These are phyloP conservation scores for Stichodactyla mertensii DNA, from an alignment of 64 coral and sea anemone species.

Conservation along the genomic window DNA sequence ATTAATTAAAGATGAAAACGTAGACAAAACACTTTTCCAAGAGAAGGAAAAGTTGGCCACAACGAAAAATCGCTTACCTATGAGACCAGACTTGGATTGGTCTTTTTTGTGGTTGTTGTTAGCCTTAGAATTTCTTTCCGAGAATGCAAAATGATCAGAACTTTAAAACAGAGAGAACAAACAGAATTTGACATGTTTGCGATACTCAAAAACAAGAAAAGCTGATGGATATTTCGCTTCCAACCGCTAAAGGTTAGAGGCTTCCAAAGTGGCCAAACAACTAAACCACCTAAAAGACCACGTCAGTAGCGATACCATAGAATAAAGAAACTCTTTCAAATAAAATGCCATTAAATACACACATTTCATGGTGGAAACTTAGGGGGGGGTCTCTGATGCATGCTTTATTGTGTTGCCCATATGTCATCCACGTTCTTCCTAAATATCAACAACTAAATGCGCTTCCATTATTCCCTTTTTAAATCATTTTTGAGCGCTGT, in stretches of 20 bases:
- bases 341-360: not conserved
- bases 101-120: too few relatives aligned
- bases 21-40: not conserved
- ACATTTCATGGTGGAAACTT: not conserved
- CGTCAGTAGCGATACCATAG: not conserved
- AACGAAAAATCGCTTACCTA: not conserved
- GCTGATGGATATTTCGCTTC: not conserved
- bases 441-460: not conserved
- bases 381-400: not conserved
- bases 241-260: not conserved
- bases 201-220: not conserved
- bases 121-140: not conserved
- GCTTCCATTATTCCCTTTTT: not conserved
- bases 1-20: not conserved
- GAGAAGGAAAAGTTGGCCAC: not conserved
- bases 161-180: not conserved
- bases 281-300: not conserved
- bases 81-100: not conserved
- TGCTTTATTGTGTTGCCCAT: not conserved
- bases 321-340: not conserved
- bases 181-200: not conserved
- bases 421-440: not conserved
- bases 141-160: not conserved
- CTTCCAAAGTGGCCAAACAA: not conserved
- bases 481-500: not conserved